Base-by-base conservation (phyloP, 2,113 vertebrate species). In the Microtus ochrogaster region DNA sequence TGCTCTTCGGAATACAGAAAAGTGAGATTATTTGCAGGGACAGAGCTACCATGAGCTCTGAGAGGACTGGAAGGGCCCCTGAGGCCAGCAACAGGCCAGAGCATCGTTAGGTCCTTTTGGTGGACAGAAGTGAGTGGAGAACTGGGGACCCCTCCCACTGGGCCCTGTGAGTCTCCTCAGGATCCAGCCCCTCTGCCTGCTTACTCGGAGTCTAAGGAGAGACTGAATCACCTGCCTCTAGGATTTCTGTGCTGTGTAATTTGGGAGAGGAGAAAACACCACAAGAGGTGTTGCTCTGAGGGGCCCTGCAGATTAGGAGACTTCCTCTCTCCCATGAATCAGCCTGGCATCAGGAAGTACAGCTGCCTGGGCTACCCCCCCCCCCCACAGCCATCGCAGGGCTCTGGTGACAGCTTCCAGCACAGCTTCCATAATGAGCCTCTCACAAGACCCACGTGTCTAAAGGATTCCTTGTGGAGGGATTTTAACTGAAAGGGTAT, bases 301-400 rank as follows among this genome's bases (percentile, higher is more conserved):
- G 91, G 44, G 72, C 36, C 33, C 66, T 70, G 58, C 6, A 58
- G 76, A 61, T 89, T 77, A 70, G 16, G n/a, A 78, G 33, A 26
- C 92, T 96, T 97, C 92, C 97, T 92, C n/a, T 86, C 94, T 93
- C 41, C 77, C 47, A 68, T 95, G 96, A 94, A 30, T 94, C 96
- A 97, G 83, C 93, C 78, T 5, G 16, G 21, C 44, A 2, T 21
- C 93, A 89, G 96, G 96, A 96, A 91, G 66, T 13, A n/a, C 5
- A 52, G 85, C 41, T 7, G 63, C 65, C 81, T 17, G 3, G 12
- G 12, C 1, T 0, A 3, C 11, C 1, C 3, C 61, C 41, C 6
- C 0, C 13, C 8, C 0, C 13, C 61, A 0, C 0, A 3, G 1
- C 33, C 36, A 24, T n/a, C 0, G 0, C 2, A 70, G 85, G 21